Evolutionary conservation across 2,888 invertebrate genomes (phyloP).

Genomic region (Metallyticus violacea): DNA sequence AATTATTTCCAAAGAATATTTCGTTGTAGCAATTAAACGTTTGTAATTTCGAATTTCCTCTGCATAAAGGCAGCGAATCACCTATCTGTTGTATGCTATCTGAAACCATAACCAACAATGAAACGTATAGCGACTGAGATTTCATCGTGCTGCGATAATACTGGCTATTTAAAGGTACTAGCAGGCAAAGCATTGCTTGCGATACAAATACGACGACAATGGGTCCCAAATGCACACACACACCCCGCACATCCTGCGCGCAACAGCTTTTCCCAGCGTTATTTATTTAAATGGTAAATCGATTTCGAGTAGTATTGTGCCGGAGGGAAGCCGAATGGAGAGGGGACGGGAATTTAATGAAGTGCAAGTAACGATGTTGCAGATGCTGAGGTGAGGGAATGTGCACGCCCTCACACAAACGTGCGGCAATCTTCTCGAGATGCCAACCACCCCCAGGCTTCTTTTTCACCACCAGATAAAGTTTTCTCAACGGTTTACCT

Average conservation of each 20-base stretch:
- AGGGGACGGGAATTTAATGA: neutral
- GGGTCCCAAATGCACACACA: neutral
- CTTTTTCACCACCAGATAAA: neutral
- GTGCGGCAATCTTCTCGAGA: neutral
- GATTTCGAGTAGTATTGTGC: neutral
- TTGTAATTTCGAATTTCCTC: neutral
- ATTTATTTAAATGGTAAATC: constrained; percentile 24
- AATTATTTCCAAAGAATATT: neutral
- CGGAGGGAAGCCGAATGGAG: neutral
- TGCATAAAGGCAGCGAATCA: too few species aligned
- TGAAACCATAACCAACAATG: neutral
- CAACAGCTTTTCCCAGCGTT: constrained; percentile 14
- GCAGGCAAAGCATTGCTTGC: neutral
- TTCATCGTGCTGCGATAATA: neutral
- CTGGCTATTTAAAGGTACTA: neutral
- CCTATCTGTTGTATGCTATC: neutral
- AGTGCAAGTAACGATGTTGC: constrained; percentile 11
- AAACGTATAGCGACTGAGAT: neutral
- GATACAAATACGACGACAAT: neutral
- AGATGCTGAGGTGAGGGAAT: neutral
- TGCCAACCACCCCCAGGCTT: neutral
- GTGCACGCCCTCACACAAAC: neutral
- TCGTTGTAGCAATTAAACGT: neutral
- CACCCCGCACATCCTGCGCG: neutral
- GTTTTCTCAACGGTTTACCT: neutral